Evolutionary conservation across 2,888 invertebrate species (phyloP), one percentile per base, ranked within the genome.

Genomic region (Metellina segmentata): DNA sequence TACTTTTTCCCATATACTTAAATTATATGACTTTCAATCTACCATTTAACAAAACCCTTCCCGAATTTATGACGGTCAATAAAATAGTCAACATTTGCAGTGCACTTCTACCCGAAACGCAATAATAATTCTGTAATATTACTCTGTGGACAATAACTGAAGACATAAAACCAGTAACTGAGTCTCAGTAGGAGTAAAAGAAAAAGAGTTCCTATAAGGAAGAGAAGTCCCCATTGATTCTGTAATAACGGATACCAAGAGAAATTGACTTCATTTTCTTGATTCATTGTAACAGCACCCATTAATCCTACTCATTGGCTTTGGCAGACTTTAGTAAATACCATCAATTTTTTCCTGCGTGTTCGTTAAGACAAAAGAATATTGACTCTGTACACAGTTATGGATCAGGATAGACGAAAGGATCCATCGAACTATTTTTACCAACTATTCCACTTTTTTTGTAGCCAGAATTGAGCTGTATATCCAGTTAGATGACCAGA

Each of bases 231-330:
- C 71, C 81, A 82, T 82, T 82, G 69, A 71, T 70, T 48, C 71
- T n/a, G 51, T 71, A 70, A 82, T 82, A 19, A 69, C 71, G 53
- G 79, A 61, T 34, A 79, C 79, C 61, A 19, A 71, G 71, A 20
- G 81, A 82, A 71, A 82, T 70, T 71, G 81, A 82, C 70, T 82
- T 82, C 81, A 71, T 82, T 82, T 71, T 71, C 81, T 82, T 82
- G 81, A 82, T 82, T 82, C 81, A 71, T 82, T 79, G 71, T 82
- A 71, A 82, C 81, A 70, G 51, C 16, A 11, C 51, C 71, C 71
- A 82, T 82, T 82, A 82, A 82, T 82, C 71, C 51, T 82, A 69
- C 70, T 82, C 81, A 82, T 71, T 82, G 81, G 70, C 69, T 82
- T 82, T 70, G 70, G 49, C 61, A 49, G 51, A 82, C 70, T 82